Conservation (phyloP, 2,797 vertebrate genomes). For the Dryobates pubescens region DNA sequence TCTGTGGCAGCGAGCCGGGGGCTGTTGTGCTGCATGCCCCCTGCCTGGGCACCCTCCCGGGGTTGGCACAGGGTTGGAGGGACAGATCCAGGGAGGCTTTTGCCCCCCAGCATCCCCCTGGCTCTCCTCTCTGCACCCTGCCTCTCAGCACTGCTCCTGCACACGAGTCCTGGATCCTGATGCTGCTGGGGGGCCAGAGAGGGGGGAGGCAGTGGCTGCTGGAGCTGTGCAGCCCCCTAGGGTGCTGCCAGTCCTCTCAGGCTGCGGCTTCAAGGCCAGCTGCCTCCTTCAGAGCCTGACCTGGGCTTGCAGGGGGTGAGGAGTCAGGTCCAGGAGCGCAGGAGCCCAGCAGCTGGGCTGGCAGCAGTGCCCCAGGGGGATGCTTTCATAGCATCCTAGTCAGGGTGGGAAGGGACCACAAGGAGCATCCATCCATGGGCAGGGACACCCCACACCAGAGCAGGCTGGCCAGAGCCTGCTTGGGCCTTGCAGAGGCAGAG, state of each 20-base stretch:
- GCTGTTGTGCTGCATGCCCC: fast-evolving
- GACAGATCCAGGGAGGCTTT: fast-evolving
- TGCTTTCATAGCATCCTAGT: too few relatives aligned
- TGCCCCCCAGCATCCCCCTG: neutral
- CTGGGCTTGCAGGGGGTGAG: neutral
- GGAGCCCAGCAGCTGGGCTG: neutral
- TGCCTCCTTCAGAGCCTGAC: neutral
- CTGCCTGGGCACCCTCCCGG: fast-evolving
- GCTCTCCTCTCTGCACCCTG: neutral
- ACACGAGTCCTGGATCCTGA: neutral
- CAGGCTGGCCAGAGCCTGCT: too few relatives aligned
- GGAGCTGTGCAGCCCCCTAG: neutral
- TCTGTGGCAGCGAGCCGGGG: neutral
- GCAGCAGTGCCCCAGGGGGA: too few relatives aligned
- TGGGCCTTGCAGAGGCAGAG: neutral
- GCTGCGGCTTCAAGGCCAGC: neutral
- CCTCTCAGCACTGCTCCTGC: neutral
- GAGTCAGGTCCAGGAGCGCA: neutral
- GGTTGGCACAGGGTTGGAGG: fast-evolving
- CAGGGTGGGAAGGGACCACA: too few relatives aligned
- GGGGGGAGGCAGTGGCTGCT: neutral
- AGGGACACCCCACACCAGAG: too few relatives aligned
- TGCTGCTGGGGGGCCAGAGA: neutral
- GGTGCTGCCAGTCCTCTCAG: fast-evolving
- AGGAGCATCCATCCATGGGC: too few relatives aligned